Base-by-base conservation (phyloP, 2,888 invertebrate species). In the Schrankia costaestrigalis region DNA sequence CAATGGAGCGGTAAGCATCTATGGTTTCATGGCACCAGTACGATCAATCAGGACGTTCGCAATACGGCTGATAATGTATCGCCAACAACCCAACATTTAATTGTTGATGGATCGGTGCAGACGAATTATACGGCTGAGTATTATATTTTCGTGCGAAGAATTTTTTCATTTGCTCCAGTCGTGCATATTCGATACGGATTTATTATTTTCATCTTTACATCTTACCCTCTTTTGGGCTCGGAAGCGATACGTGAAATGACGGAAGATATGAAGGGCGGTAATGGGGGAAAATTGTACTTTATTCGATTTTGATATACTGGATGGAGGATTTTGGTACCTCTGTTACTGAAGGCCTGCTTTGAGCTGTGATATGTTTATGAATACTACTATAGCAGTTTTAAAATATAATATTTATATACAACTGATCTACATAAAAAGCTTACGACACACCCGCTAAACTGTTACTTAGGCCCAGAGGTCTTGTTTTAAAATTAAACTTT, bases 221-320 rank as follows among this genome's bases (percentile, higher is more conserved):
- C 71, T 76, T 80, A 80, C 83, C 85, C 85, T 82, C 79, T 69
- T 78, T 77, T 67, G 61, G 71, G 71, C 65, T 78, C 76, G 85
- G 84, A 85, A 85, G 74, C 80, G 84, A 86, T 83, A 86, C 86
- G 85, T 84, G 72, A 84, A 86, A 85, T 78, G 84, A 82, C 83
- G 83, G 82, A 81, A 85, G 83, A 78, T 78, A 74, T 77, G 82
- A 80, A 78, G 81, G 81, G 80, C 80, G 82, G 82, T 86, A 85
- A 85, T 85, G 72, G 84, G 75, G 77, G 82, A 80, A 86, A 85
- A 86, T 86, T 84, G 83, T 78, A 69, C 81, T 79, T 86, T 83
- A 87, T 87, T 86, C 78, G 83, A 85, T 85, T 86, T 85, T 85
- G 85, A 85, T 85, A 81, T 82, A 80, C 81, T 79, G 73, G 77